Conservation (phyloP, 2,113 vertebrate species). For the Struthio camelus region DNA sequence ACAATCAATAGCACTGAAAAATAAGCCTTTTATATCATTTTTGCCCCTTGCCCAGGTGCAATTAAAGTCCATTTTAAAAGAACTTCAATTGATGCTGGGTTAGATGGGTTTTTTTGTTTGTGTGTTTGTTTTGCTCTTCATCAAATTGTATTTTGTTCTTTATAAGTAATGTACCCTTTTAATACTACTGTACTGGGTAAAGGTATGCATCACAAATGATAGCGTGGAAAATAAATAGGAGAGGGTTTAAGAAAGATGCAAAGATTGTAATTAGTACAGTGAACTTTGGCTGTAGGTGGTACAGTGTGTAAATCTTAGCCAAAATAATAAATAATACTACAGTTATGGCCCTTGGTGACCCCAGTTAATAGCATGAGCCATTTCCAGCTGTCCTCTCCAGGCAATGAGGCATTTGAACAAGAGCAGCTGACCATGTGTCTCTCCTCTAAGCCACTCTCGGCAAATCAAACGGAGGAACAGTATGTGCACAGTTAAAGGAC, state of each 20-base stretch:
- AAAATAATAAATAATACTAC: background rate
- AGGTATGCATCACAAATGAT: background rate
- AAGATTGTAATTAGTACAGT: background rate
- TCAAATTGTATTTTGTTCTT: background rate
- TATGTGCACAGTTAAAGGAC: background rate
- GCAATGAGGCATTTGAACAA: slow-evolving; percentile 56
- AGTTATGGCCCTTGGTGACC: background rate
- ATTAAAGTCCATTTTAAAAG: background rate
- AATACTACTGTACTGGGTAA: background rate
- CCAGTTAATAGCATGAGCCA: slow-evolving; percentile 14
- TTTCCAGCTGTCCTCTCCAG: slow-evolving; percentile 66
- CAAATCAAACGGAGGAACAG: slow-evolving; percentile 33
- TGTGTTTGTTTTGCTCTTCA: background rate
- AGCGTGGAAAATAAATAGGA: background rate
- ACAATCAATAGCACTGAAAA: background rate
- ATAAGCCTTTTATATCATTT: background rate
- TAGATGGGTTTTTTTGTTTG: background rate
- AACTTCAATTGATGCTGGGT: background rate
- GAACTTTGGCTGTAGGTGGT: background rate
- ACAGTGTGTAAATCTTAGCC: background rate
- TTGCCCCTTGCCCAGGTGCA: background rate
- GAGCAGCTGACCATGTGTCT: slow-evolving; percentile 43
- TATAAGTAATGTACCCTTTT: background rate
- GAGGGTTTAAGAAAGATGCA: background rate
- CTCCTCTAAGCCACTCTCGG: slow-evolving; percentile 44